Percentiles rank a stretch among this genome's conserved stretches.
Conservation (phyloP, 2,888 invertebrate genomes). For the Caenorhabditis doughertyi region DNA sequence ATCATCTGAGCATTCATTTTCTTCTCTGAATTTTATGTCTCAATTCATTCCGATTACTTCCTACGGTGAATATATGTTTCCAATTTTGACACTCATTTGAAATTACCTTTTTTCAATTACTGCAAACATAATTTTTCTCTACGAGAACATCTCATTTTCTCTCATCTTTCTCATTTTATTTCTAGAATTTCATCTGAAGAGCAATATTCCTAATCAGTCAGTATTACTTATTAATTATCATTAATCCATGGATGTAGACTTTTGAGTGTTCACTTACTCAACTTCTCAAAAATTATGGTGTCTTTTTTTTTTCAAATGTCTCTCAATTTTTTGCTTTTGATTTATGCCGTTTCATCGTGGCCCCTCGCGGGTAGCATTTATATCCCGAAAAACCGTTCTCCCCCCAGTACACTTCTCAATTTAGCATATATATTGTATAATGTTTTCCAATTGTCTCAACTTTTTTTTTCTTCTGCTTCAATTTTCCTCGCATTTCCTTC, state of each 20-base stretch:
- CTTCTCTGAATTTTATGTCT: slow-evolving; percentile 53
- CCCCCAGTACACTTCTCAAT: slow-evolving; percentile 5
- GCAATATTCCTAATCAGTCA: slow-evolving; percentile 15
- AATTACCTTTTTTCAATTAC: neutral
- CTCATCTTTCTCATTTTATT: slow-evolving; percentile 21
- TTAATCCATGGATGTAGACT: slow-evolving; percentile 14
- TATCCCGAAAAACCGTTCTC: slow-evolving; percentile 48
- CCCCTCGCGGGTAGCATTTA: slow-evolving; percentile 59
- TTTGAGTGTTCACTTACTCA: slow-evolving; percentile 13
- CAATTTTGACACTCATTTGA: slow-evolving; percentile 17
- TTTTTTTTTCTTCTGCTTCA: slow-evolving; percentile 31
- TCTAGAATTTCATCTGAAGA: slow-evolving; percentile 39
- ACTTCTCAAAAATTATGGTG: slow-evolving; percentile 17
- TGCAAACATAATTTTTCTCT: slow-evolving; percentile 14
- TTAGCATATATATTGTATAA: slow-evolving; percentile 25
- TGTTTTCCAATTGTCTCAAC: slow-evolving; percentile 32
- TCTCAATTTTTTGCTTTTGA: neutral
- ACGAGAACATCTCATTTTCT: slow-evolving; percentile 40
- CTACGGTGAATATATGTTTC: slow-evolving; percentile 65
- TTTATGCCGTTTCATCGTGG: slow-evolving; percentile 54
- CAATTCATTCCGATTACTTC: slow-evolving; percentile 61
- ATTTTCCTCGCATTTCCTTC: slow-evolving; percentile 13
- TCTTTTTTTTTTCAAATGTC: slow-evolving; percentile 32
- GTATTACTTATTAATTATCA: neutral
- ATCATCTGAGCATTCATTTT: slow-evolving; percentile 40